Evolutionary conservation across 53 echinoderm and acorn worm species (phyloP).

Genomic region (Luidia sarsii): DNA sequence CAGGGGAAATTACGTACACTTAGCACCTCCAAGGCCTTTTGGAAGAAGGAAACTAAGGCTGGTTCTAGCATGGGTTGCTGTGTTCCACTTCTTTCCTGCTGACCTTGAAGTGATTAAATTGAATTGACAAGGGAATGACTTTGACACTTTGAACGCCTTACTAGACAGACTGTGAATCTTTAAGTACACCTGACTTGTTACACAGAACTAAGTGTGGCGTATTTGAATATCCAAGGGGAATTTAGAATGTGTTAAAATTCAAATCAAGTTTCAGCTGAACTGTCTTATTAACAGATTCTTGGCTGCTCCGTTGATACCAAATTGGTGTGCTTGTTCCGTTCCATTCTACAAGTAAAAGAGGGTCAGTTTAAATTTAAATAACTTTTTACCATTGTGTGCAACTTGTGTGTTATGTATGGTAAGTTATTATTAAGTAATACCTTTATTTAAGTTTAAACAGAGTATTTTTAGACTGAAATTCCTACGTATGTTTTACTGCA

Average conservation of each 20-base stretch:
- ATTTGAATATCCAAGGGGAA: too few species aligned
- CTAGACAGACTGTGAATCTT: too few species aligned
- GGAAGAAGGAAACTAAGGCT: constrained; percentile 1
- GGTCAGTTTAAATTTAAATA: not conserved
- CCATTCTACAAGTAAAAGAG: not conserved
- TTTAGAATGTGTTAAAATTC: too few species aligned
- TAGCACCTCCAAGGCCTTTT: not conserved
- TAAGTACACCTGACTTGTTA: too few species aligned
- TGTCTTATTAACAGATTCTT: not conserved
- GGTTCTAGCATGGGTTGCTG: constrained; percentile 14
- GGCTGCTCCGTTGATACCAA: constrained; percentile 2
- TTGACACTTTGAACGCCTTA: not conserved
- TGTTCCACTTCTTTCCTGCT: constrained; percentile 26
- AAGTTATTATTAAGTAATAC: constrained; percentile 9
- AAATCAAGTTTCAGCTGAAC: not conserved
- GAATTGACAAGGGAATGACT: constrained; percentile 16
- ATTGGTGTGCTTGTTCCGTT: constrained; percentile 3
- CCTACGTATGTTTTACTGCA: constrained; percentile 9
- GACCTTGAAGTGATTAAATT: constrained; percentile 27
- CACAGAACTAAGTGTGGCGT: too few species aligned
- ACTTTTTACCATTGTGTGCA: not conserved
- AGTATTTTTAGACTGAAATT: constrained; percentile 49
- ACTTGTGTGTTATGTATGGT: not conserved
- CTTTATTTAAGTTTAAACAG: constrained; percentile 13
- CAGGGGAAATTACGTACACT: constrained; percentile 30